Evolutionary conservation across 2,888 invertebrate genomes (phyloP).

Genomic region (Drosophila tanythrix): DNA sequence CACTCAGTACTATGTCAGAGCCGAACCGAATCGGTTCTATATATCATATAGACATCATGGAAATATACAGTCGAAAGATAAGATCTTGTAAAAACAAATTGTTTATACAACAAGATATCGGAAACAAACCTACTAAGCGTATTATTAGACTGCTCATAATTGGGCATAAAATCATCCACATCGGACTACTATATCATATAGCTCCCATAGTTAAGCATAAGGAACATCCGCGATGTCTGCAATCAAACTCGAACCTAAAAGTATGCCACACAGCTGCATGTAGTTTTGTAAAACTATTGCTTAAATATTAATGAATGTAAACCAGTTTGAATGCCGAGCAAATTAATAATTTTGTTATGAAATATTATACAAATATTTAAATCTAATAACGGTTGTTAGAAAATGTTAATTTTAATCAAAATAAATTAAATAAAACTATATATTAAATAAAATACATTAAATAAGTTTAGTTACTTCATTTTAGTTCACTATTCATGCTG

Average conservation of each 20-base stretch:
- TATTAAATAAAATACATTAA: not conserved
- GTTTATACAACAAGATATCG: not conserved
- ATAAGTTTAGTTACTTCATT: not conserved
- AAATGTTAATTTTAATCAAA: not conserved
- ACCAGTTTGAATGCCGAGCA: not conserved
- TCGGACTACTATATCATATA: not conserved
- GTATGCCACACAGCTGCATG: slow-evolving; percentile 2
- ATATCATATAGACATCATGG: not conserved
- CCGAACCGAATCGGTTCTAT: not conserved
- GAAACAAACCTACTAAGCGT: not conserved
- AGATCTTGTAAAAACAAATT: not conserved
- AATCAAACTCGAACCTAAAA: slow-evolving; percentile 9
- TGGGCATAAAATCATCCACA: not conserved
- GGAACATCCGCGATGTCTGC: not conserved
- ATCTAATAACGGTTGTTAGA: not conserved
- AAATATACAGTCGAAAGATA: not conserved
- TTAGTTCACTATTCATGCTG: slow-evolving; percentile 6
- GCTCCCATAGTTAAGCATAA: not conserved
- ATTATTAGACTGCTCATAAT: not conserved
- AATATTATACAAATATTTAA: not conserved
- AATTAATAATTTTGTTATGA: not conserved
- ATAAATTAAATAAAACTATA: not conserved
- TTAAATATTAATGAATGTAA: not conserved
- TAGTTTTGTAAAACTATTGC: too few relatives aligned
- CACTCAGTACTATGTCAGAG: not conserved